Conservation (phyloP, 2,797 vertebrate genomes). For the Amphiprion clarkii region DNA sequence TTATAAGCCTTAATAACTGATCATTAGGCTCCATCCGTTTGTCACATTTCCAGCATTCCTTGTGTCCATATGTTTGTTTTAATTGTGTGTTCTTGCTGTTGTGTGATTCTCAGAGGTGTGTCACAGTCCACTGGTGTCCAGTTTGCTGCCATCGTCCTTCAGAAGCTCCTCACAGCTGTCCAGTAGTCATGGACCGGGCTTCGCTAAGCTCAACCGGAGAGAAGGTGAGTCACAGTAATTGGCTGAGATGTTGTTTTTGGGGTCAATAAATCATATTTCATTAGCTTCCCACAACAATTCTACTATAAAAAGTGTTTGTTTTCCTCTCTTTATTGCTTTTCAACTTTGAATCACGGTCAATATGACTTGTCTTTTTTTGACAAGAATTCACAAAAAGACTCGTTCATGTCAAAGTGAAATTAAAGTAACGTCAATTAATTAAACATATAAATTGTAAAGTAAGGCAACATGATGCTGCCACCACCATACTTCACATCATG, state of each 20-base stretch:
- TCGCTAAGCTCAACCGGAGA: constrained; percentile 82
- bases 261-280: not conserved
- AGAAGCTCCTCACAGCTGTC: constrained; percentile 82
- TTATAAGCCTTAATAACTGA: not conserved
- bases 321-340: too few relatives aligned
- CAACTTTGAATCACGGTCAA: too few relatives aligned
- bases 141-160: constrained; percentile 74
- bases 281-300: not conserved
- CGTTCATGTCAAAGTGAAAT: too few relatives aligned
- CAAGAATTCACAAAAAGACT: too few relatives aligned
- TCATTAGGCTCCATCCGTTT: too few relatives aligned
- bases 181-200: constrained; percentile 75
- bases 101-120: constrained; percentile 76
- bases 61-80: not conserved
- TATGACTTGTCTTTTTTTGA: too few relatives aligned
- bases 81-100: not conserved
- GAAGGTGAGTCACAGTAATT: constrained; percentile 70
- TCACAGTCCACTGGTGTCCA: constrained; percentile 76
- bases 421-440: too few relatives aligned
- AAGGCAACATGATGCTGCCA: too few relatives aligned
- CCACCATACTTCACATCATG: too few relatives aligned
- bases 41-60: not conserved
- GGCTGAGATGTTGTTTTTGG: not conserved
- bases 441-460: too few relatives aligned
- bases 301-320: too few relatives aligned